Evolutionary conservation across 2,113 vertebrate species (phyloP), one percentile per base, ranked within the genome.

Genomic region (Dicrurus megarhynchus): DNA sequence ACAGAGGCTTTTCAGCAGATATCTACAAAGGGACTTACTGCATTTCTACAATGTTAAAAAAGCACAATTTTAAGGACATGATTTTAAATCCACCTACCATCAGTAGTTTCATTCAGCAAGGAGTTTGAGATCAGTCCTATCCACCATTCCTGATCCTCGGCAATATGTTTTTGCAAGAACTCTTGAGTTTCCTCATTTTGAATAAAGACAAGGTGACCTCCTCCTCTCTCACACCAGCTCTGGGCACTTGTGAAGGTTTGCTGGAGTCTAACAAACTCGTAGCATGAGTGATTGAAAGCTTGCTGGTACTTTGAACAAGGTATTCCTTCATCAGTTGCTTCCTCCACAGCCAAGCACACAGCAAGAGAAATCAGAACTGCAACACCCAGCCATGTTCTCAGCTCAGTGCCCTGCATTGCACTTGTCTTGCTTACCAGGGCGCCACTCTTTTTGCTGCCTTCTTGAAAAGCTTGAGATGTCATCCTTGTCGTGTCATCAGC

Each of bases 151-250:
- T 95, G 98, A 82, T 98, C 98, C 3, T 98, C 96, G 9, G 98
- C 92, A 89, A 99, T 96, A 88, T 99, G 98, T 68, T 96, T 98
- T 97, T 98, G 98, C 56, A 99, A 97, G 95, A 99, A 99, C 84
- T 97, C 96, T 92, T 99, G 99, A 3, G 94, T 99, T 91, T 98
- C 98, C 73, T 99, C 98, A 12, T 98, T 98, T n/a, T 96, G 97
- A 84, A 99, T 98, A 65, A 99, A 99, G 67, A 98, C 98, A 33
- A 99, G 88, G 56, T 99, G 99, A 55, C 99, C 99, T 33, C 99
- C 99, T 6, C 98, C 98, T 84, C 96, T 98, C 96, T 99, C 99
- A 73, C 99, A 99, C 99, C 99, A 99, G 59, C 95, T 97, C 98
- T 99, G 98, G 64, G 99, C 99, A 27, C 95, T 95, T 5, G 67